Conservation (phyloP, 2,797 vertebrate species). For the Mormyrus hasselquistii region DNA sequence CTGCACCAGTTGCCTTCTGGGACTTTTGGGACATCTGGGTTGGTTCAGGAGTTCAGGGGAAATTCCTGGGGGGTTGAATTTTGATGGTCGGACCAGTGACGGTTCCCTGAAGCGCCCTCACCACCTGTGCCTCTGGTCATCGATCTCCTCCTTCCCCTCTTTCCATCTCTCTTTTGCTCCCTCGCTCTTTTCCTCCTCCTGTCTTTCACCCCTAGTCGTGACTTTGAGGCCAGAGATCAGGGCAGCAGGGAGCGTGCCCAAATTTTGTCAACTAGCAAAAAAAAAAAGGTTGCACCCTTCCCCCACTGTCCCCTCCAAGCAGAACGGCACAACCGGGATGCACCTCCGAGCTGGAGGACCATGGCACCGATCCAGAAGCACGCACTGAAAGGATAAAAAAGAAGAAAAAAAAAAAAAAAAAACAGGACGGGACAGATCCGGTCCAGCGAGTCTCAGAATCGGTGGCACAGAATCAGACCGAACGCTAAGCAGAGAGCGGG, state of each 20-base stretch:
- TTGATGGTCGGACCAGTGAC: background rate
- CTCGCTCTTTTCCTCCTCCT: background rate
- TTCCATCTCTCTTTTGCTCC: background rate
- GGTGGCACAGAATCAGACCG: background rate
- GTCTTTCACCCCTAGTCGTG: background rate
- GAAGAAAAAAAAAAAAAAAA: background rate
- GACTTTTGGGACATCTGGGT: background rate
- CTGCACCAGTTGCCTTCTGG: background rate
- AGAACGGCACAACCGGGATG: background rate
- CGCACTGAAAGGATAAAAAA: background rate
- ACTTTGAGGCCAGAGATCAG: background rate
- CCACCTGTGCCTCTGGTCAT: slow-evolving; percentile 12
- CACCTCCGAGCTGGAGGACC: background rate
- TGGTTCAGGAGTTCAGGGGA: background rate
- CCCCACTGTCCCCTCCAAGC: background rate
- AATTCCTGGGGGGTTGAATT: background rate
- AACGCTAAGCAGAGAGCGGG: background rate
- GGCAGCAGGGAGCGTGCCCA: background rate
- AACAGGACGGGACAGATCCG: background rate
- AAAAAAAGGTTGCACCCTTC: background rate
- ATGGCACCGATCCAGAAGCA: background rate
- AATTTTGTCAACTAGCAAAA: background rate
- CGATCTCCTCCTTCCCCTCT: background rate
- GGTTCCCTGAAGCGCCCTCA: background rate
- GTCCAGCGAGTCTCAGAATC: background rate